These are phyloP conservation scores for Blastobasis lacticolella DNA, from an alignment of 2,888 invertebrate species.

Conservation along the genomic window DNA sequence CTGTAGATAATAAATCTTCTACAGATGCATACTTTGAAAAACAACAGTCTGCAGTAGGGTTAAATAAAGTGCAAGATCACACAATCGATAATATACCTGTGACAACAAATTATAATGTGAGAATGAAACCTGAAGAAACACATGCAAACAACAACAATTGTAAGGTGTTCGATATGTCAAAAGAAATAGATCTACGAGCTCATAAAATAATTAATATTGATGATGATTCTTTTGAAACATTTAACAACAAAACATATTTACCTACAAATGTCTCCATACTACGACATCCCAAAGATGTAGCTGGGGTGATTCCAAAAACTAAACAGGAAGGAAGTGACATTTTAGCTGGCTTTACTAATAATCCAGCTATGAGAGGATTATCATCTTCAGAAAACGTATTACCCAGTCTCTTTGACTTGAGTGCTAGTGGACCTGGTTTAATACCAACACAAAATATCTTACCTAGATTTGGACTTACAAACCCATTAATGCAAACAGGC, in stretches of 20 bases:
- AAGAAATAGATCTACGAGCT: constrained; percentile 63
- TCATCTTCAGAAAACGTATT: too few relatives aligned
- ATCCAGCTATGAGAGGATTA: too few relatives aligned
- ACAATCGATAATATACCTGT: constrained; percentile 39
- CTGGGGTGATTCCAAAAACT: constrained; percentile 72
- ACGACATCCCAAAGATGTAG: constrained; percentile 65
- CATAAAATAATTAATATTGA: constrained; percentile 68
- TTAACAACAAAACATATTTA: constrained; percentile 26
- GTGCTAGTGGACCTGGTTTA: too few relatives aligned
- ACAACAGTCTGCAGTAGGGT: constrained; percentile 53
- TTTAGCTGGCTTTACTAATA: constrained; percentile 55
- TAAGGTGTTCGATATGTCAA: constrained; percentile 67
- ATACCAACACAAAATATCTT: too few relatives aligned
- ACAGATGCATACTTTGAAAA: constrained; percentile 58
- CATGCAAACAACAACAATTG: constrained; percentile 68
- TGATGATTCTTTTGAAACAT: constrained; percentile 59
- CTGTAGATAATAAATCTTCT: constrained; percentile 75
- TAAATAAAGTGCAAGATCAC: constrained; percentile 62
- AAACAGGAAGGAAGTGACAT: constrained; percentile 66
- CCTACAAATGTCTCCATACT: constrained; percentile 53
- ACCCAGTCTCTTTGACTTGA: too few relatives aligned
- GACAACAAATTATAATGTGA: constrained; percentile 37
- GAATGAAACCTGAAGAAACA: constrained; percentile 50
- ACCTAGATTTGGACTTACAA: too few relatives aligned
- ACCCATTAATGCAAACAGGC: too few relatives aligned